A percentile compares a stretch with the other conserved stretches of the same genome.
These are phyloP conservation scores for Leptogaster cylindrica DNA, from an alignment of 2,888 invertebrate species.

Conservation along the genomic window DNA sequence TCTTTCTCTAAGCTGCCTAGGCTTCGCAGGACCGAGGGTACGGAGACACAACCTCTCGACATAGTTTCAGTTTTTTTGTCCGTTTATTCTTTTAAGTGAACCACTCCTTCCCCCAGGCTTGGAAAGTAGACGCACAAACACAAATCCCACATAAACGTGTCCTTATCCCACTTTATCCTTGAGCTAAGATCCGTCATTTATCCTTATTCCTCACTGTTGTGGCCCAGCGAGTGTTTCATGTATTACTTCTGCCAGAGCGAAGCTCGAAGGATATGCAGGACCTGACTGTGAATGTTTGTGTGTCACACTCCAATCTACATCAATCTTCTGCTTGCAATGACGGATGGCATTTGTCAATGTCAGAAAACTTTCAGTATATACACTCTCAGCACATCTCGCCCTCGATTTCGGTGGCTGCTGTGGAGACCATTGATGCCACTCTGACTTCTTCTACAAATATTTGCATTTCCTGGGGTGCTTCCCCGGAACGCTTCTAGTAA, in stretches of 20 bases:
- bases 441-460: conserved; percentile 32
- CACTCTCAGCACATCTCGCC: conserved; percentile 40
- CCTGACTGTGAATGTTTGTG: conserved; percentile 53
- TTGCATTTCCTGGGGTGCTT: conserved; percentile 22
- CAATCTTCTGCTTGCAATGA: conserved; percentile 64
- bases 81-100: conserved; percentile 28
- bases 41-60: neutral
- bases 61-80: conserved; percentile 39
- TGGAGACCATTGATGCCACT: neutral
- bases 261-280: conserved; percentile 22
- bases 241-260: neutral
- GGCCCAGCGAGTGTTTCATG: neutral
- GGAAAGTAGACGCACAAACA: conserved; percentile 32
- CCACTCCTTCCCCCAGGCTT: conserved; percentile 5
- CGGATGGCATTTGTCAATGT: conserved; percentile 64
- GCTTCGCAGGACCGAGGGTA: neutral
- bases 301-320: conserved; percentile 64
- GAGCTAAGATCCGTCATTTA: conserved; percentile 44
- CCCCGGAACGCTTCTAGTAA: conserved; percentile 12
- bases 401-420: neutral
- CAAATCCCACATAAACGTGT: conserved; percentile 42
- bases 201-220: conserved; percentile 38
- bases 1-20: conserved; percentile 7
- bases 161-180: conserved; percentile 46
- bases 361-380: conserved; percentile 53